Conservation (phyloP, 2,113 vertebrate genomes). For the Eolophus roseicapilla region DNA sequence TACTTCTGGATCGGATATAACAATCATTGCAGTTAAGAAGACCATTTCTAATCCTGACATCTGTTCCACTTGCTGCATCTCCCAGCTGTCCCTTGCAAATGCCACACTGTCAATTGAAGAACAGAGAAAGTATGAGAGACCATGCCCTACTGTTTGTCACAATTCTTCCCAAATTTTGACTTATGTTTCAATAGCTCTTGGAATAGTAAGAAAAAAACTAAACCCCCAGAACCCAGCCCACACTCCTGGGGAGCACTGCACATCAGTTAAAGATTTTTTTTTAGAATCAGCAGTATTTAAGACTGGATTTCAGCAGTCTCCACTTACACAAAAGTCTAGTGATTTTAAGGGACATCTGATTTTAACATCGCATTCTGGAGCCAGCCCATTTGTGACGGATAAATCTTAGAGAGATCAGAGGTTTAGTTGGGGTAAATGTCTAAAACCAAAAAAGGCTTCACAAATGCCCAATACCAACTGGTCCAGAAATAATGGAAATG, state of each 20-base stretch:
- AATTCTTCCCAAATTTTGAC: not conserved
- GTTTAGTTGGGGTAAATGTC: not conserved
- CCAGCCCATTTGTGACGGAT: not conserved
- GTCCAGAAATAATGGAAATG: not conserved
- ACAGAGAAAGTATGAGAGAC: not conserved
- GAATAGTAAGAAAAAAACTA: not conserved
- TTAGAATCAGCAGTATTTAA: not conserved
- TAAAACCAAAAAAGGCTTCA: not conserved
- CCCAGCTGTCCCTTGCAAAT: constrained; percentile 95
- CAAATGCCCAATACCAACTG: not conserved
- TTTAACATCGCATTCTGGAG: not conserved
- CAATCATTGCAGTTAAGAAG: constrained; percentile 96
- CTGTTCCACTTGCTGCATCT: constrained; percentile 89
- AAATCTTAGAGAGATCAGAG: not conserved
- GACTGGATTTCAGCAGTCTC: not conserved
- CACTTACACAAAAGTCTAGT: not conserved
- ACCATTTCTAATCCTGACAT: constrained; percentile 93
- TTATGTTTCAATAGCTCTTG: not conserved
- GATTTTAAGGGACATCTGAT: not conserved
- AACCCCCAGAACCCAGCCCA: not conserved
- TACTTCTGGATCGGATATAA: constrained; percentile 93
- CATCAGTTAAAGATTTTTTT: not conserved
- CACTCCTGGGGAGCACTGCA: not conserved
- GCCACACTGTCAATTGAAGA: constrained; percentile 81
- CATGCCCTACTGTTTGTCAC: not conserved